Evolutionary conservation across 2,797 vertebrate species (phyloP).

Genomic region (Calcarius lapponicus): DNA sequence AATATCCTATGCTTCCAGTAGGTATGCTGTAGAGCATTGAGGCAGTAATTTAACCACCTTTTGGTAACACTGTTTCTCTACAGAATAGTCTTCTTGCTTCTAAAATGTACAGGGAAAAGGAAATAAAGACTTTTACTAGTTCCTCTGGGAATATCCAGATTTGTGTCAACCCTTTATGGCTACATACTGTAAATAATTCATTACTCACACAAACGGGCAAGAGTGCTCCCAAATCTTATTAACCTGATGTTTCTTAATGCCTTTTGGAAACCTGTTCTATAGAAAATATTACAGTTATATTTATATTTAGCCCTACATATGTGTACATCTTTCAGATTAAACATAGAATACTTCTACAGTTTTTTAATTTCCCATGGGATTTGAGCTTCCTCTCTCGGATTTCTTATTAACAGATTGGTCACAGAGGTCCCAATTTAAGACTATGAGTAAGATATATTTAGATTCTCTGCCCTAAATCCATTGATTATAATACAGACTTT

Average conservation of each 20-base stretch:
- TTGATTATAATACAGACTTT: slow-evolving; percentile 6
- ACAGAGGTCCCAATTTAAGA: slow-evolving; percentile 36
- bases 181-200: slow-evolving; percentile 14
- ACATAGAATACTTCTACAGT: neutral
- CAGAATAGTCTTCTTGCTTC: neutral
- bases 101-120: neutral
- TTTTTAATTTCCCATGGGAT: slow-evolving; percentile 46
- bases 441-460: slow-evolving; percentile 50
- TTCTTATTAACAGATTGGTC: slow-evolving; percentile 58
- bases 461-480: slow-evolving; percentile 52
- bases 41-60: neutral
- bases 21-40: neutral
- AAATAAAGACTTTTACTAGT: neutral
- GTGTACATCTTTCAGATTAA: slow-evolving; percentile 27
- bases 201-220: neutral
- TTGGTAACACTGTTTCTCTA: neutral
- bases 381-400: slow-evolving; percentile 19
- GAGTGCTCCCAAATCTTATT: slow-evolving; percentile 16
- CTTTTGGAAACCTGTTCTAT: neutral
- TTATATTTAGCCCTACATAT: slow-evolving; percentile 12
- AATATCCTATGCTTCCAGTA: neutral
- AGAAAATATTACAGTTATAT: slow-evolving; percentile 10
- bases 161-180: neutral
- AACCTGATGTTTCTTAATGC: slow-evolving; percentile 41
- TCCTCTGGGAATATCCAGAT: neutral